phyloP scores from a whole-genome alignment of 2,888 invertebrate genomes.

The Nomada ruficornis region DNA sequence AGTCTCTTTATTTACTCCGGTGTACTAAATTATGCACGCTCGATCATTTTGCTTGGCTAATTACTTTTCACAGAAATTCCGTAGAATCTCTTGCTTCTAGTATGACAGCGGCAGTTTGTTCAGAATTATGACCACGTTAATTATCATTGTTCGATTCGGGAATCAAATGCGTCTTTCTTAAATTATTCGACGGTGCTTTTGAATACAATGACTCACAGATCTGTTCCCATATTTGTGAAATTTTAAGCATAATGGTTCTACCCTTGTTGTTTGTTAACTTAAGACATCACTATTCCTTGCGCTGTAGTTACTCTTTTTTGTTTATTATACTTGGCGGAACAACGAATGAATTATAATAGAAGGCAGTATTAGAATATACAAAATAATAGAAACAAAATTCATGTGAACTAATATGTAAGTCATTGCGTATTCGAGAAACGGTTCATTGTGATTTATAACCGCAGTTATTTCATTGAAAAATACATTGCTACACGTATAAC shows the following conservation, averaged over 20 bases:
- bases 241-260: no score
- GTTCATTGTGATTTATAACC: background rate
- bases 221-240: no score
- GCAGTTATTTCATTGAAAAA: background rate
- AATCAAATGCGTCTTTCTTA: background rate
- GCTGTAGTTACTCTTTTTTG: no score
- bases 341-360: no score
- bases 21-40: conserved; percentile 15
- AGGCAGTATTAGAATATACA: no score
- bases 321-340: no score
- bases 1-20: conserved; percentile 15
- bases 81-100: background rate
- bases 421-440: background rate
- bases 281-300: no score
- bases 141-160: background rate
- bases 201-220: background rate
- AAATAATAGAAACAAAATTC: no score
- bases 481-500: conserved; percentile 1
- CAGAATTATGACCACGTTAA: background rate
- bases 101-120: background rate
- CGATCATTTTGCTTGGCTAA: conserved; percentile 13
- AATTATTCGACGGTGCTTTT: background rate
- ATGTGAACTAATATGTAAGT: no score
- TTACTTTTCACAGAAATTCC: background rate
- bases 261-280: no score